Conservation (phyloP, 2,797 vertebrate genomes). For the Megalops cyprinoides region DNA sequence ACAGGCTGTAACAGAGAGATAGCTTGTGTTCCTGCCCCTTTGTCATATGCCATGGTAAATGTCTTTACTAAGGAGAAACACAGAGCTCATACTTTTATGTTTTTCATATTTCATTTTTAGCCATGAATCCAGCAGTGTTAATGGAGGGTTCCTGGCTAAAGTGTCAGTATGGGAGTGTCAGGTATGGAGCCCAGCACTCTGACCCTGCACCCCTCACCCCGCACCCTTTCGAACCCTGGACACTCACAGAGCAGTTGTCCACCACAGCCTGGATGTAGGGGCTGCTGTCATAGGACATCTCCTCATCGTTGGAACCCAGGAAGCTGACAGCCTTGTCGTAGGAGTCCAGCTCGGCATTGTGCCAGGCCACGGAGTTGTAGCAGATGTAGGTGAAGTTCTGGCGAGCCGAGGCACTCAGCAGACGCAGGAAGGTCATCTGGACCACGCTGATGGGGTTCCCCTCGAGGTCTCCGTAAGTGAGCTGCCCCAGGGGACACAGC, state of each 20-base stretch:
- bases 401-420: constrained; percentile 85
- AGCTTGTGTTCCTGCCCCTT: neutral
- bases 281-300: constrained; percentile 88
- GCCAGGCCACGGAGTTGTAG: constrained; percentile 93
- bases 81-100: neutral
- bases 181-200: neutral
- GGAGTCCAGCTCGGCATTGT: constrained; percentile 76
- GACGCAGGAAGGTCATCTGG: constrained; percentile 92
- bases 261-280: constrained; percentile 85
- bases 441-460: constrained; percentile 87
- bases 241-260: constrained; percentile 79
- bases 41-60: neutral
- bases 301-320: constrained; percentile 88
- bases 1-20: neutral
- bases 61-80: neutral
- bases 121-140: neutral
- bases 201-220: neutral
- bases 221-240: neutral
- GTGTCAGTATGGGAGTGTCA: too few species aligned
- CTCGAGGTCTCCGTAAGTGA: constrained; percentile 87
- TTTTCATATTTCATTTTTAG: neutral
- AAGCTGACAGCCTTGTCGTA: constrained; percentile 88
- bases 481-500: constrained; percentile 62
- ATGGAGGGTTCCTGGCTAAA: too few species aligned
- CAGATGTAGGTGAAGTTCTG: constrained; percentile 95